Evolutionary conservation across 2,888 invertebrate species (phyloP), one percentile per base, ranked within the genome.

Genomic region (Mesopsocus fuscifrons): DNA sequence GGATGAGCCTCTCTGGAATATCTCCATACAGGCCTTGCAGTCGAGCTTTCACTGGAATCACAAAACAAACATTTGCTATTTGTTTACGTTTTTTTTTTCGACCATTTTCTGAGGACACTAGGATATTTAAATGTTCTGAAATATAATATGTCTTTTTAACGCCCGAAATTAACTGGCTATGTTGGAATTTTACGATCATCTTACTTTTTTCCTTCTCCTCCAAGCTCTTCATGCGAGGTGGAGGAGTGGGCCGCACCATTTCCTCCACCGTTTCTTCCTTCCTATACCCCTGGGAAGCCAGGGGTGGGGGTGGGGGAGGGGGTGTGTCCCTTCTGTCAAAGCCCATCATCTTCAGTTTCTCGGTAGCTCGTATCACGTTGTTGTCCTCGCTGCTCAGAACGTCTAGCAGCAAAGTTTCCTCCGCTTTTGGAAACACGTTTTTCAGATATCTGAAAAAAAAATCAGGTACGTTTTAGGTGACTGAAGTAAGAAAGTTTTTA

Each of bases 351-450:
- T 78, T 66, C 9, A 91, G 66, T 49, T 74, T 76, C 52, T 88
- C 85, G 8, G 87, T 81, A 1, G 88, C 82, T 52, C 77, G 82
- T 58, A 85, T 84, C 5, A 91, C 88, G 60, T 88, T 89, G 59
- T 88, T 88, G 53, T 91, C 89, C 52, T 83, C 78, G 59, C 78
- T 83, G 41, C 81, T 77, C 41, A 88, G 63, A 33, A 85, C 69
- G 53, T 91, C 89, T 43, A 89, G 66, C 22, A 91, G 74, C 34
- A 88, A 59, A 17, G 82, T 84, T 59, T 89, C 89, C 54, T 91
- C 89, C 0, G 83, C 88, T 61, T 84, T 79, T 1, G 88, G 84
- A 59, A 88, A 91, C 53, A 89, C 74, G 54, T 80, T 84, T 63
- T 89, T 91, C 65, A 91, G 69, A 61, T 89, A 89, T 65, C 88